A percentile compares a stretch with the other conserved stretches of the same genome.
phyloP scores from a whole-genome alignment of 2,888 invertebrate genomes.

The Drosophila flavopinicola region DNA sequence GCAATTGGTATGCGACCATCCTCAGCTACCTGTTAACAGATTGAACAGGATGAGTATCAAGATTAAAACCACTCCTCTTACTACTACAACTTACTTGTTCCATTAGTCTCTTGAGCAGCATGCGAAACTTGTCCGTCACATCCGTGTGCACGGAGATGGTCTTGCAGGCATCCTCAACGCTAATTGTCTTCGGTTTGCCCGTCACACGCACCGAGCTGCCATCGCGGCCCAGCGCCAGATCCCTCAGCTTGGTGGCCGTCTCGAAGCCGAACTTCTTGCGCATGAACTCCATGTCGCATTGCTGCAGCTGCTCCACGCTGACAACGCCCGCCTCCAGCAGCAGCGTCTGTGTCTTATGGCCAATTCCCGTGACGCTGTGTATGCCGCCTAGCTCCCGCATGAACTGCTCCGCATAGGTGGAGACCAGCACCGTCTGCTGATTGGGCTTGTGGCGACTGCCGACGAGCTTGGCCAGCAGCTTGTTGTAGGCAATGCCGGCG shows the following conservation, averaged over 20 bases:
- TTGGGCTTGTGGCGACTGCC: constrained; percentile 91
- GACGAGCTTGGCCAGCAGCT: constrained; percentile 91
- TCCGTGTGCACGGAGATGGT: constrained; percentile 90
- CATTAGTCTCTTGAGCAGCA: constrained; percentile 89
- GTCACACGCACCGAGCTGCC: constrained; percentile 89
- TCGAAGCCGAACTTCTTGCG: constrained; percentile 88
- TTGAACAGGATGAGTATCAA: neutral
- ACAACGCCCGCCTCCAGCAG: constrained; percentile 88
- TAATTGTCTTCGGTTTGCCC: constrained; percentile 91
- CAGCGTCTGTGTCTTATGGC: constrained; percentile 88
- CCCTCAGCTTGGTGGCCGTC: constrained; percentile 88
- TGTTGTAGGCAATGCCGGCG: constrained; percentile 93
- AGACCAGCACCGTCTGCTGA: constrained; percentile 91
- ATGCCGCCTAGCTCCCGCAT: constrained; percentile 88
- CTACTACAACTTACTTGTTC: constrained; percentile 86
- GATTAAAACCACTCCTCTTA: constrained; percentile 70
- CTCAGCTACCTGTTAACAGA: constrained; percentile 86
- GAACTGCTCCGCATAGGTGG: constrained; percentile 88
- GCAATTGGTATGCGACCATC: constrained; percentile 92
- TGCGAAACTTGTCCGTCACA: constrained; percentile 89
- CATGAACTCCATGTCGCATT: constrained; percentile 86
- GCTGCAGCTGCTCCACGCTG: constrained; percentile 89
- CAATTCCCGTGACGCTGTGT: constrained; percentile 90
- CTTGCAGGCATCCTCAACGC: constrained; percentile 91
- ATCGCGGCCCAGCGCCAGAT: constrained; percentile 91